Percentiles rank a stretch among this genome's conserved stretches.
phyloP scores from a whole-genome alignment of 2,888 invertebrate genomes.

The Eurois occulta region DNA sequence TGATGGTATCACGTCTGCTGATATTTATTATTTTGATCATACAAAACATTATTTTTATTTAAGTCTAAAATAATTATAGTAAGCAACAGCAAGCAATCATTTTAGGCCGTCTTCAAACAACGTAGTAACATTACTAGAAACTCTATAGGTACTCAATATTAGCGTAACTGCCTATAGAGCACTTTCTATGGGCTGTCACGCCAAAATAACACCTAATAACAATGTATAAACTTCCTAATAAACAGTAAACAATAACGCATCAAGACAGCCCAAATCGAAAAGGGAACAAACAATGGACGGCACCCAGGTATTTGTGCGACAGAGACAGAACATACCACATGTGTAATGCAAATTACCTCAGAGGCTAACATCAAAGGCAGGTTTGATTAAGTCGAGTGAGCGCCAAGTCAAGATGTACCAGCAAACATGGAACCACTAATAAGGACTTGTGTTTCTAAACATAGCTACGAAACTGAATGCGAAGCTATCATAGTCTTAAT shows the following conservation, averaged over 20 bases:
- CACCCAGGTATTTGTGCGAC: slow-evolving; percentile 29
- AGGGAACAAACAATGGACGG: slow-evolving; percentile 28
- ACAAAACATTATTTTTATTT: not conserved
- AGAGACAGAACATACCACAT: slow-evolving; percentile 38
- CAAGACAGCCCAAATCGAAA: slow-evolving; percentile 33
- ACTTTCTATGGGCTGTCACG: not conserved
- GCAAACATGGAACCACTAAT: slow-evolving; percentile 65
- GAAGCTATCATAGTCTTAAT: slow-evolving; percentile 47
- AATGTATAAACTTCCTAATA: slow-evolving; percentile 20
- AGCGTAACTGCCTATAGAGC: slow-evolving; percentile 30
- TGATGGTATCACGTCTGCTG: slow-evolving; percentile 68
- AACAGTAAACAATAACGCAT: slow-evolving; percentile 41
- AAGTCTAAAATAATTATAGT: slow-evolving; percentile 3
- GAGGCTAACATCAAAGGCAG: slow-evolving; percentile 64
- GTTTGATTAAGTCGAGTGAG: slow-evolving; percentile 65
- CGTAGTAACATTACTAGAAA: slow-evolving; percentile 6
- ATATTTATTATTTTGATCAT: slow-evolving; percentile 36
- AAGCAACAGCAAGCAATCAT: not conserved
- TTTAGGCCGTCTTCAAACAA: not conserved
- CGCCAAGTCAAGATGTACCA: slow-evolving; percentile 59
- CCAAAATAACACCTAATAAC: slow-evolving; percentile 35
- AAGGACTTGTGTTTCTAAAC: slow-evolving; percentile 56
- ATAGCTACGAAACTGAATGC: slow-evolving; percentile 46
- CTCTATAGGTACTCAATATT: slow-evolving; percentile 11
- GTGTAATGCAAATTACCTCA: slow-evolving; percentile 56